Evolutionary conservation across 64 coral and sea anemone genomes (phyloP), one percentile per base, ranked within the genome.

Genomic region (Pocillopora verrucosa): DNA sequence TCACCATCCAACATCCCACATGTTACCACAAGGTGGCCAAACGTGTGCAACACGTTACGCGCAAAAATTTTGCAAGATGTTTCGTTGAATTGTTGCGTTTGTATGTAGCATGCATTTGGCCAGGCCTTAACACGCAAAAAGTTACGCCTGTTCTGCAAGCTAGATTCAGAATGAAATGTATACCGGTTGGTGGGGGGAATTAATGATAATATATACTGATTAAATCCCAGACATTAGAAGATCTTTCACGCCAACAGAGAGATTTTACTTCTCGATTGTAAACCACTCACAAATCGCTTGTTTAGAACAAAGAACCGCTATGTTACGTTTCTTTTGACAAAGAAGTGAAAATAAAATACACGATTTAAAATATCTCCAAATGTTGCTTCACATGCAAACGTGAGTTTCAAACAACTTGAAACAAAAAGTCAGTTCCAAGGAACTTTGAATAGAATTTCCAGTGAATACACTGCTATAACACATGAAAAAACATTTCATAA

Each of bases 341-440:
- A 26, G 24, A 36, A 35, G 67, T 67, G 62, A 36, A 38, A 83
- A 83, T 83, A 83, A 83, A 83, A 83, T 67, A 36, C 11, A 79
- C 15, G 12, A 36, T 62, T 83, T 67, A 83, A 83, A 83, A 83
- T 83, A 45, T 59, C 15, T 12, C 37, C 36, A 68, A 68, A 9
- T 38, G 36, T 38, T 20, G 61, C 34, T 83, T 68, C 20, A 19
- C 24, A 35, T 15, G 59, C 65, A 16, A 68, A 20, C 24, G 20
- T 13, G 26, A 37, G 37, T 17, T 51, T 4, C 24, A 11, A 34
- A 13, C 2, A 61, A 26, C n/a, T 15, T 15, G 58, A 61, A 0
- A 38, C 14, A 83, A 5, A 24, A 14, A 16, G 30, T 25, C 25
- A 62, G 25, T 30, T 34, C 26, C 79, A 59, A 61, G n/a, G 51